Percentiles rank a stretch among this genome's conserved stretches.
phyloP scores from a whole-genome alignment of 1,140 invertebrate species.

The Scylla paramamosain region DNA sequence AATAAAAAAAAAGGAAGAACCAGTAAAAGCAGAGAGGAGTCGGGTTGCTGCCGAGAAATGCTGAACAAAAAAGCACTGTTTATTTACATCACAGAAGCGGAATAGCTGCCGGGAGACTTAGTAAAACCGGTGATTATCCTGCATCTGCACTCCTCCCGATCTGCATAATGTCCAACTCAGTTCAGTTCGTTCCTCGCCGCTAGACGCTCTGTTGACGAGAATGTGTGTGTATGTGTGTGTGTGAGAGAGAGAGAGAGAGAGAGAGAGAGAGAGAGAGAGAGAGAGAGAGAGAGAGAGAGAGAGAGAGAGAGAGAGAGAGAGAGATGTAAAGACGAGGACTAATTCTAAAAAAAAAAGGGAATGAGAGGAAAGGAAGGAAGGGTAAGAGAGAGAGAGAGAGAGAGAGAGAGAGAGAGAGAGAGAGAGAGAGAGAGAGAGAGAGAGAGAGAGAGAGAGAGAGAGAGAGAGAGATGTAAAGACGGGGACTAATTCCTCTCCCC shows the following conservation, averaged over 20 bases:
- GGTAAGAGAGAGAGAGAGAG: background rate
- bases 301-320: background rate
- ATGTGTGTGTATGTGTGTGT: too few relatives aligned
- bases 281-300: background rate
- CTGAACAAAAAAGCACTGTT: background rate
- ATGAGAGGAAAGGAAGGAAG: background rate
- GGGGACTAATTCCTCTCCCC: too few relatives aligned
- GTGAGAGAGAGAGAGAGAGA: background rate
- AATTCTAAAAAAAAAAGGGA: background rate
- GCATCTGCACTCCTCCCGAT: background rate
- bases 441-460: background rate
- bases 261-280: too few relatives aligned
- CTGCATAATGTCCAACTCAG: background rate
- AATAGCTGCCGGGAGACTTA: background rate
- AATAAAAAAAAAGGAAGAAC: too few relatives aligned
- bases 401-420: constrained; percentile 7
- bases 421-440: background rate
- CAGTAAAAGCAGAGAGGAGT: background rate
- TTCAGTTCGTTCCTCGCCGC: background rate
- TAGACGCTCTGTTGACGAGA: background rate
- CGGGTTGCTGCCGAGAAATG: background rate
- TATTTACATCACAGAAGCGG: background rate
- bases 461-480: too few relatives aligned
- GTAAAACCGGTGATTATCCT: constrained; percentile 13
- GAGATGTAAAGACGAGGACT: background rate